Conservation (phyloP, 2,113 vertebrate species). For the Clarias batrachus region DNA sequence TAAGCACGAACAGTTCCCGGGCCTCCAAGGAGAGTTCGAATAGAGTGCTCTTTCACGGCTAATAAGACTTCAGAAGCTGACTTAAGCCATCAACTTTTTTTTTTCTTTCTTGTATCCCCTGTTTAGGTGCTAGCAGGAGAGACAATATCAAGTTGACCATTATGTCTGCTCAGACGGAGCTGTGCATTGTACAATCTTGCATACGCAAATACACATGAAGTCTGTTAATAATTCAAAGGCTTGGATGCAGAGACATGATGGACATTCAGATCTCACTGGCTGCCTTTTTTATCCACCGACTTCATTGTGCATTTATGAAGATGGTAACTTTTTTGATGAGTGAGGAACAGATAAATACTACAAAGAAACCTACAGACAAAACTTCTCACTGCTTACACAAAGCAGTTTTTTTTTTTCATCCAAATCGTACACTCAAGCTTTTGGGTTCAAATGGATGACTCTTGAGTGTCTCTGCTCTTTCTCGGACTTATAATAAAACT, state of each 20-base stretch:
- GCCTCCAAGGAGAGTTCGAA: slow-evolving; percentile 82
- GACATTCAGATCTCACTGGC: slow-evolving; percentile 63
- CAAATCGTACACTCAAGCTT: slow-evolving; percentile 50
- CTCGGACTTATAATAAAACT: slow-evolving; percentile 29
- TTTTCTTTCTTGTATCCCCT: slow-evolving; percentile 68
- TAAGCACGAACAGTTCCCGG: slow-evolving; percentile 80
- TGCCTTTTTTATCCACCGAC: slow-evolving; percentile 47
- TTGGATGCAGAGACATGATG: slow-evolving; percentile 62
- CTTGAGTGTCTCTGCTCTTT: slow-evolving; percentile 6
- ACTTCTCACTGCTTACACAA: slow-evolving; percentile 17
- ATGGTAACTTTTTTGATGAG: slow-evolving; percentile 33
- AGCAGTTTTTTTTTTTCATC: slow-evolving; percentile 13
- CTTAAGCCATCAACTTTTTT: slow-evolving; percentile 77
- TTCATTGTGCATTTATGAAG: slow-evolving; percentile 44
- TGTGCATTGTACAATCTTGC: slow-evolving; percentile 51
- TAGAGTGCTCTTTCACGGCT: slow-evolving; percentile 82
- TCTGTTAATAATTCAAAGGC: slow-evolving; percentile 79
- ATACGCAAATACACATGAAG: slow-evolving; percentile 13
- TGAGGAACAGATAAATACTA: slow-evolving; percentile 24
- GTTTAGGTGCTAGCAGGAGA: slow-evolving; percentile 82
- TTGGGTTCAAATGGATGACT: slow-evolving; percentile 4
- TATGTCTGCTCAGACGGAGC: slow-evolving; percentile 68
- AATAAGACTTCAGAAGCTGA: slow-evolving; percentile 82
- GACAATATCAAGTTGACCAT: slow-evolving; percentile 75
- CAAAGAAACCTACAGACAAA: slow-evolving; percentile 8